Evolutionary conservation across 2,888 invertebrate genomes (phyloP).

Genomic region (Branchipolynoe longqiensis): DNA sequence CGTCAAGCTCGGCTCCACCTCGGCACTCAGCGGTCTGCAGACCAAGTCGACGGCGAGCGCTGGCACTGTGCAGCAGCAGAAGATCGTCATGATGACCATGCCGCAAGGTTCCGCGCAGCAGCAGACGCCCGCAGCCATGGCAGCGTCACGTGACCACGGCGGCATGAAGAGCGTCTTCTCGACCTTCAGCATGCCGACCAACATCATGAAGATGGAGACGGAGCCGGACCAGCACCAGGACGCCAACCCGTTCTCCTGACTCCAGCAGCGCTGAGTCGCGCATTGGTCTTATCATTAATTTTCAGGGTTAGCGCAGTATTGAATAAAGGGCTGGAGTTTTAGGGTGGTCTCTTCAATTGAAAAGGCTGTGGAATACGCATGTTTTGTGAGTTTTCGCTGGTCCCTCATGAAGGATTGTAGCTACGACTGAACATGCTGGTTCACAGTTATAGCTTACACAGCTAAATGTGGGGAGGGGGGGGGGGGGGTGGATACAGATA

Average conservation of each 20-base stretch:
- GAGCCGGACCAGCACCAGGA: neutral
- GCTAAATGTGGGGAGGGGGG: no score
- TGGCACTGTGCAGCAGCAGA: conserved; percentile 68
- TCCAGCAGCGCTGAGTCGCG: no score
- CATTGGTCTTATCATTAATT: no score
- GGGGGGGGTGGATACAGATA: no score
- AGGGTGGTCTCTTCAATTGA: no score
- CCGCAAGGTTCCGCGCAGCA: conserved; percentile 63
- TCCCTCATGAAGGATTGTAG: no score
- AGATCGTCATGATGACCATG: conserved; percentile 73
- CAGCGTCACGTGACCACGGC: conserved; percentile 51
- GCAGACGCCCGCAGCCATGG: conserved; percentile 52
- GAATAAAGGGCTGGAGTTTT: no score
- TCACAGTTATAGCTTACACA: no score
- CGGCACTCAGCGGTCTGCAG: neutral
- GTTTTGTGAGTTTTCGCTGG: no score
- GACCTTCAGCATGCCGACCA: neutral
- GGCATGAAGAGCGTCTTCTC: conserved; percentile 73
- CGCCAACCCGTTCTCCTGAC: conserved; percentile 1
- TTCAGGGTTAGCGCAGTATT: no score
- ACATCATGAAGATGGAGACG: neutral
- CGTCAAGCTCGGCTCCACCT: conserved; percentile 62
- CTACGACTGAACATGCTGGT: no score
- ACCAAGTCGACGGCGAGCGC: neutral
- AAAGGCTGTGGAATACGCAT: no score